These are phyloP conservation scores for Habrosyne pyritoides DNA, from an alignment of 2,888 invertebrate species.

Conservation along the genomic window DNA sequence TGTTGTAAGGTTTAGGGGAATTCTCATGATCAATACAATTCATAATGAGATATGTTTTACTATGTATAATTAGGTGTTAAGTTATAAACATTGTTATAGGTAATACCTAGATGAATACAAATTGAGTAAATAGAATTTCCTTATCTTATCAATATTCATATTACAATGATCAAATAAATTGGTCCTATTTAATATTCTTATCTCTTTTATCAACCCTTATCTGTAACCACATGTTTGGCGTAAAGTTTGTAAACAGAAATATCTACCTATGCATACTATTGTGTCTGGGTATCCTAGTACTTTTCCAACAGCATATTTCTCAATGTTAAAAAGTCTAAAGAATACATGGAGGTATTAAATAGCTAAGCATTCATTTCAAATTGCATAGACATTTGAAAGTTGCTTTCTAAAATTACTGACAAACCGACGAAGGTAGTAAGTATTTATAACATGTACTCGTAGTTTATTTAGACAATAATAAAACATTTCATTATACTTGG, in stretches of 20 bases:
- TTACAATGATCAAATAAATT: constrained; percentile 15
- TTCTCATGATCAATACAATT: no score
- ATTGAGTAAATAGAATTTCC: constrained; percentile 3
- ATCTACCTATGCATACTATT: neutral
- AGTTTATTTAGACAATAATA: no score
- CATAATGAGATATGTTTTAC: no score
- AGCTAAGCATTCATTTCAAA: no score
- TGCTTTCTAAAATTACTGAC: neutral
- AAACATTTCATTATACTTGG: no score
- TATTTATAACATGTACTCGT: no score
- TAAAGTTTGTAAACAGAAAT: constrained; percentile 21
- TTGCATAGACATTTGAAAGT: no score
- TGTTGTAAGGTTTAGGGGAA: no score
- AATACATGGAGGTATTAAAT: no score
- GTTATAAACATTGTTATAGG: neutral
- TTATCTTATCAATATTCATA: constrained; percentile 27
- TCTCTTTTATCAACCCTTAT: constrained; percentile 33
- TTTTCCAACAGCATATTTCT: neutral
- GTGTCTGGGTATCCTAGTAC: neutral
- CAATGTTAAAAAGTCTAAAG: no score
- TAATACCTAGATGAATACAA: neutral
- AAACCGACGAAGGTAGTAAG: neutral
- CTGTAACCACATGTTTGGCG: constrained; percentile 23
- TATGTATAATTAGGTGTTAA: no score
- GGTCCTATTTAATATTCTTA: constrained; percentile 34